Conservation (phyloP, 23 tunicate genomes). For the Styela clava region DNA sequence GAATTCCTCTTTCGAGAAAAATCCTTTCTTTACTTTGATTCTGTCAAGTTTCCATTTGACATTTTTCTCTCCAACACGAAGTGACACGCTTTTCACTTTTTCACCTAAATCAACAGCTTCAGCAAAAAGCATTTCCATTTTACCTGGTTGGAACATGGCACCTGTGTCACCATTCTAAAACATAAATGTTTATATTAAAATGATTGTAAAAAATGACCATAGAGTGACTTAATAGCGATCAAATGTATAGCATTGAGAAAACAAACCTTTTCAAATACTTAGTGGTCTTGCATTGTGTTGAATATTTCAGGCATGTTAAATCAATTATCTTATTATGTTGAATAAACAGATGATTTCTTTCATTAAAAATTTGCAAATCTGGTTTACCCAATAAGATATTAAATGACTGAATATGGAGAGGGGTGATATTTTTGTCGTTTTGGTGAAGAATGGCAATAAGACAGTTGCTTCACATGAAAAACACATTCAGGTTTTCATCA, state of each 20-base stretch:
- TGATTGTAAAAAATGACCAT: not conserved
- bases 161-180: not conserved
- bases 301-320: no score
- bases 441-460: no score
- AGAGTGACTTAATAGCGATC: no score
- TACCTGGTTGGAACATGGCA: slow-evolving; percentile 71
- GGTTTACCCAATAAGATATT: no score
- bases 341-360: no score
- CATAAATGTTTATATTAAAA: not conserved
- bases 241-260: not conserved
- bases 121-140: slow-evolving; percentile 58
- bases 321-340: no score
- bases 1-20: slow-evolving; percentile 58
- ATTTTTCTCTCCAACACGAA: slow-evolving; percentile 35
- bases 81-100: slow-evolving; percentile 50
- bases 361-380: no score
- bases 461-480: no score
- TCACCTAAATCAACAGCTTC: slow-evolving; percentile 78
- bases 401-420: no score
- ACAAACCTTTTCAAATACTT: not conserved
- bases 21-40: slow-evolving; percentile 78
- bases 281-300: no score
- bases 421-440: no score
- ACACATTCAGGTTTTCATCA: no score
- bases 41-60: slow-evolving; percentile 54